Evolutionary conservation across 1,140 invertebrate genomes (phyloP), one percentile per base, ranked within the genome.

Genomic region (Eulimnadia texana): DNA sequence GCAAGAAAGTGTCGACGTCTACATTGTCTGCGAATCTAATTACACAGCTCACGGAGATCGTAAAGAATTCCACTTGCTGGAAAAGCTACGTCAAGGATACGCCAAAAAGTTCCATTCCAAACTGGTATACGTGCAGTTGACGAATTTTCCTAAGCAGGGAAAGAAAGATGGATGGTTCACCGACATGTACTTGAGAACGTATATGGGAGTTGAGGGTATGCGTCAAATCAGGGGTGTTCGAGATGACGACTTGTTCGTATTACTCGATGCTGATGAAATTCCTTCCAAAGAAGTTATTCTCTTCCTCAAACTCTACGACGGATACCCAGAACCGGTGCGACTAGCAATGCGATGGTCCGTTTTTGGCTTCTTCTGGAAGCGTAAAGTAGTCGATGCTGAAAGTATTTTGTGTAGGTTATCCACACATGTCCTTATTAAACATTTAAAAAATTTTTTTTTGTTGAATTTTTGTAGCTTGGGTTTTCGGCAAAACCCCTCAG

Each of bases 311-410:
- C 70, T 78, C 13, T 81, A 82, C 67, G 75, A 82, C 58, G 78
- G 79, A 24, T 80, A 79, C 73, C 77, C 80, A 11, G 75, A 82
- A 67, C 80, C 80, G 1, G 75, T 82, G 22, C 73, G 73, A 33
- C 82, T 84, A 64, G 73, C 82, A 56, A 66, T 82, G 20, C 74
- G 80, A 62, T 83, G 80, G 77, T 82, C 78, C 2, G 80, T 84
- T 1, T 84, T 80, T 67, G 82, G 83, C 10, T 84, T 83, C 64
- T 84, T 78, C 65, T 84, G 82, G 82, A 13, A 68, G 74, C 20
- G 78, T 74, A 65, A 57, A 27, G 29, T 16, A 20, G 19, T 9
- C 16, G 33, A 57, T 42, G 33, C 33, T 9, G 33, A 42, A 9
- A 42, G 6, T 16, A 42, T 42, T 9, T 42, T 42, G 33, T 42